Evolutionary conservation across 2,888 invertebrate species (phyloP).

Genomic region (Leptinotarsa rubiginosa): DNA sequence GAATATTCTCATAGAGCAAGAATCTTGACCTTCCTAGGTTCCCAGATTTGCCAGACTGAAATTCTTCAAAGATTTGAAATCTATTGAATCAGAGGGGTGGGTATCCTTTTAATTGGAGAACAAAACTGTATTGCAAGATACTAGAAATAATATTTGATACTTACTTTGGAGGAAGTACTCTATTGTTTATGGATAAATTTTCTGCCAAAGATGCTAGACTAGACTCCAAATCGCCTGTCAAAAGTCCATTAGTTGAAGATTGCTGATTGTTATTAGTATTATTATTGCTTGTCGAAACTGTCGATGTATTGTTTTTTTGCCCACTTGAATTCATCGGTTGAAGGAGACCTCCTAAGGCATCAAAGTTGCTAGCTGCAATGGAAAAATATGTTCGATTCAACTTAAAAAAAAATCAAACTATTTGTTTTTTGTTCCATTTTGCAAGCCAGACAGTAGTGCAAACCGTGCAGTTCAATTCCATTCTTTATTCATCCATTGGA

Average conservation of each 20-base stretch:
- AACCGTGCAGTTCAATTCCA: background rate
- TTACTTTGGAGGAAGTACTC: conserved; percentile 78
- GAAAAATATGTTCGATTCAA: conserved; percentile 23
- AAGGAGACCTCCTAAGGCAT: conserved; percentile 80
- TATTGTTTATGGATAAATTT: conserved; percentile 88
- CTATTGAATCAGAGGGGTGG: too few species aligned
- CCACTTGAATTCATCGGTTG: conserved; percentile 68
- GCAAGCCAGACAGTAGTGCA: background rate
- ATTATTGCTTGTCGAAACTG: conserved; percentile 44
- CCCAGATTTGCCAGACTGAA: too few species aligned
- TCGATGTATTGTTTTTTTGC: conserved; percentile 46
- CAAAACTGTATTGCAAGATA: too few species aligned
- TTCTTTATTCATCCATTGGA: too few species aligned
- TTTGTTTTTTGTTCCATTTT: background rate
- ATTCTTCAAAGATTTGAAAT: too few species aligned
- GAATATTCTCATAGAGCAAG: too few species aligned
- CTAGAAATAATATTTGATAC: conserved; percentile 59
- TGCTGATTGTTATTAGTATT: conserved; percentile 55
- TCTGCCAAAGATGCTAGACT: conserved; percentile 93
- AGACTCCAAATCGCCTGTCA: conserved; percentile 93
- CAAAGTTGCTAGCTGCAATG: conserved; percentile 70
- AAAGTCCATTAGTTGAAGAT: conserved; percentile 70
- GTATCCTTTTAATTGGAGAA: too few species aligned
- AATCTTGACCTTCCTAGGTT: too few species aligned
- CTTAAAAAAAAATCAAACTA: too few species aligned